Base-by-base conservation (phyloP, 2,797 vertebrate genomes). In the Hypotaenidia okinawae region DNA sequence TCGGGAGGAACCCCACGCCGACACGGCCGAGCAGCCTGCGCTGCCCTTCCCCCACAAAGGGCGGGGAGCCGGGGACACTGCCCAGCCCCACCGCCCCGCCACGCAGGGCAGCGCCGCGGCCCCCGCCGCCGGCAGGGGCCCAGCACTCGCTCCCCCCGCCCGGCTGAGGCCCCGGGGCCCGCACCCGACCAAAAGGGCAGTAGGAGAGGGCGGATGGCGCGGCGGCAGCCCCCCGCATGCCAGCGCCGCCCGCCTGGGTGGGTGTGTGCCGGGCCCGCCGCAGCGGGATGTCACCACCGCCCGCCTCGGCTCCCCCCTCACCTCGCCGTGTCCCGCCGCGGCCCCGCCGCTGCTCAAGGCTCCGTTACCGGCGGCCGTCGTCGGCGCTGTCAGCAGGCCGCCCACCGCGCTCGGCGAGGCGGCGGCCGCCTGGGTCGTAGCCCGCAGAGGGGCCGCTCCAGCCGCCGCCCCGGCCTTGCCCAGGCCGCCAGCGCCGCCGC, bases 301-400 rank as follows among this genome's bases (percentile, higher is more conserved):
- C 84, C 76, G 22, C 19, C 49, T 27, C 22, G 10, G 69, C n/a
- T 57, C 39, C 19, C 41, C 35, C 23, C 92, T 89, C 88, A 88
- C 91, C 94, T 91, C 94, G 41, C 89, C 68, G 90, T 95, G 97
- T 93, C 96, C 97, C 95, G 90, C 96, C 94, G 92, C 83, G 84
- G 91, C 96, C 84, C 52, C 84, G 57, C 58, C 74, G 79, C 84
- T 79, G 84, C 89, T 81, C 70, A 81, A 67, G 87, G 92, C 75
- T 92, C 88, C 66, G 93, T 45, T 70, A 72, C 72, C 77, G 89
- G 82, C 73, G 62, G 74, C 95, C 97, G 59, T 93, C 61, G 87
- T 93, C 94, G 92, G 97, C 47, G 98, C 96, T 94, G 97, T 96
- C 83, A 98, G 91, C 92, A 98, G 98, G 96, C 98, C 97, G 94